These are phyloP conservation scores for Hippocampus zosterae DNA, from an alignment of 2,113 vertebrate genomes.

Conservation along the genomic window DNA sequence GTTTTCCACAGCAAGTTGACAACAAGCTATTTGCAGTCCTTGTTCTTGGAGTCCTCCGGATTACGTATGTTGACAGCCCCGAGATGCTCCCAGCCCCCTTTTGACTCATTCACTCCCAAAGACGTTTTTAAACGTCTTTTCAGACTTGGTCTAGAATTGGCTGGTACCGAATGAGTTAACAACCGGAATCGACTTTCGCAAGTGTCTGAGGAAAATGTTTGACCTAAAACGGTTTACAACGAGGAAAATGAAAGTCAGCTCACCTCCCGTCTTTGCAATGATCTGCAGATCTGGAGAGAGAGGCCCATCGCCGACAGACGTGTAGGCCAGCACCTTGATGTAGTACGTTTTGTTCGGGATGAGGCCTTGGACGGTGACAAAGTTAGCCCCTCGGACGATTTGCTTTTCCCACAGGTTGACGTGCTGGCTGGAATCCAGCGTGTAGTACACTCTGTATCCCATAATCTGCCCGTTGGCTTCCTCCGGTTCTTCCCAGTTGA, in stretches of 20 bases:
- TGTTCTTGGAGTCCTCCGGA: neutral
- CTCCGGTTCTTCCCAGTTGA: slow-evolving; percentile 97
- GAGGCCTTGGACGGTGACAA: slow-evolving; percentile 91
- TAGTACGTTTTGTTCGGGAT: slow-evolving; percentile 95
- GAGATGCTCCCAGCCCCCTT: slow-evolving; percentile 9
- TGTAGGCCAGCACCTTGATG: slow-evolving; percentile 95
- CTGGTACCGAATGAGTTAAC: neutral
- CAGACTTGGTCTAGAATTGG: too few relatives aligned
- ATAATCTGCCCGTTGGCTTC: slow-evolving; percentile 97
- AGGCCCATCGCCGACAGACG: slow-evolving; percentile 95
- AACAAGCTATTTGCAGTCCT: slow-evolving; percentile 7
- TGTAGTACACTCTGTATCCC: slow-evolving; percentile 96
- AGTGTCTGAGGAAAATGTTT: slow-evolving; percentile 16
- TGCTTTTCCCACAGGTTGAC: slow-evolving; percentile 97
- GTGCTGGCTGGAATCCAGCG: slow-evolving; percentile 85
- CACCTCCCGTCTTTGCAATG: slow-evolving; percentile 97
- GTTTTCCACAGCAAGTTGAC: slow-evolving; percentile 3
- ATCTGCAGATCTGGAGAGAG: slow-evolving; percentile 96
- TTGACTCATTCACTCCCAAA: too few relatives aligned
- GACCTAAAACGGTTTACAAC: neutral
- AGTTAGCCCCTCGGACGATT: slow-evolving; percentile 90
- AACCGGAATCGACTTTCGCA: neutral
- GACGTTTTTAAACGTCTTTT: too few relatives aligned
- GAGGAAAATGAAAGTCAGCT: slow-evolving; percentile 33
- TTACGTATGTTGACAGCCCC: slow-evolving; percentile 15